Percentiles rank a stretch among this genome's conserved stretches.
These are phyloP conservation scores for Ormyrus labotus DNA, from an alignment of 2,888 invertebrate species.

Conservation along the genomic window DNA sequence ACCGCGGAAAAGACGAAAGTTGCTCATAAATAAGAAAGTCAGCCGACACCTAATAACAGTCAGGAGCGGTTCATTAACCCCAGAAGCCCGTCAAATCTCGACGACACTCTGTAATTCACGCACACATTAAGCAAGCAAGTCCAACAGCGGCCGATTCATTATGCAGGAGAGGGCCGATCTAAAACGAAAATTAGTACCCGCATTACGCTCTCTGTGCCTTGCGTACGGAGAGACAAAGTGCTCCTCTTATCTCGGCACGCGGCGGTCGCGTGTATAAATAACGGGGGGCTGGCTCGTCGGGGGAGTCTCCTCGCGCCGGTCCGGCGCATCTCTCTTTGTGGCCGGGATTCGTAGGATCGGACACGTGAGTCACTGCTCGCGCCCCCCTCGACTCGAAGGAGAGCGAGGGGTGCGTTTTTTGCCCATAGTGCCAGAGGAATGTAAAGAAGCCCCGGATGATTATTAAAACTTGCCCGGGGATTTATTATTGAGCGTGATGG, in stretches of 20 bases:
- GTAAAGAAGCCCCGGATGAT: constrained; percentile 10
- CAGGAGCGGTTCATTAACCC: constrained; percentile 31
- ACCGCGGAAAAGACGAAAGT: neutral
- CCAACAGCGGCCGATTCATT: constrained; percentile 25
- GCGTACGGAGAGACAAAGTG: constrained; percentile 29
- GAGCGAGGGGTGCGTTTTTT: neutral
- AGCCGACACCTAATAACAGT: constrained; percentile 28
- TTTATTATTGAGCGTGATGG: constrained; percentile 10
- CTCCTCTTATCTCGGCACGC: constrained; percentile 41
- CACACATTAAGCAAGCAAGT: too few relatives aligned
- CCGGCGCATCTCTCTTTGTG: neutral
- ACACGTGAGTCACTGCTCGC: neutral
- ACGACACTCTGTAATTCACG: neutral
- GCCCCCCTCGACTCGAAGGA: neutral
- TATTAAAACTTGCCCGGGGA: constrained; percentile 29
- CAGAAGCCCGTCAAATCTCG: neutral
- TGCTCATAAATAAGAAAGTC: constrained; percentile 30
- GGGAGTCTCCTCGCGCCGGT: neutral
- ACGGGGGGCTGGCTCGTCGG: neutral
- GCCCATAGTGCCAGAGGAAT: neutral
- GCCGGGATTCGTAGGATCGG: constrained; percentile 13
- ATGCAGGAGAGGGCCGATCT: constrained; percentile 23
- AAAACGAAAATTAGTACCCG: constrained; percentile 52
- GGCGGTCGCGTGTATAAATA: constrained; percentile 25
- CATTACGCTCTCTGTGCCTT: constrained; percentile 21